Percentiles rank a stretch among this genome's conserved stretches.
phyloP scores from a whole-genome alignment of 2,797 vertebrate genomes.

The Champsocephalus gunnari region DNA sequence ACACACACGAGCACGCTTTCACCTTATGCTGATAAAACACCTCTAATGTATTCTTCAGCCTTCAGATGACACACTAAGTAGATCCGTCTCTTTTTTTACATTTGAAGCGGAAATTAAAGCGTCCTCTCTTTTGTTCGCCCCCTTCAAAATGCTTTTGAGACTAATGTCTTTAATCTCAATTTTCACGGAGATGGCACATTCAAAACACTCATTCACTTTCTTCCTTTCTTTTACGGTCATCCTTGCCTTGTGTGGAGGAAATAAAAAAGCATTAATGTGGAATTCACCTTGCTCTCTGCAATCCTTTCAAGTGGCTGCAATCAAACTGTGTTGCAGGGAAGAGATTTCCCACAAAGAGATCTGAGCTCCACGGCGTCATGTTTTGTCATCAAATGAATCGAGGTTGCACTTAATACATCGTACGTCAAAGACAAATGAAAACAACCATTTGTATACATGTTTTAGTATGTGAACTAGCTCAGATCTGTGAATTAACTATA shows the following conservation, averaged over 20 bases:
- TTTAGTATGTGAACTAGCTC: neutral
- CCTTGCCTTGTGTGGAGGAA: slow-evolving; percentile 21
- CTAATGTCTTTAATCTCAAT: slow-evolving; percentile 86
- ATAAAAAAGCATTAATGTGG: slow-evolving; percentile 33
- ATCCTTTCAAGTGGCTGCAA: slow-evolving; percentile 67
- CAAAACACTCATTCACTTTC: slow-evolving; percentile 61
- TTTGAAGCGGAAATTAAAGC: slow-evolving; percentile 85
- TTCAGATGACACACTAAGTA: slow-evolving; percentile 74
- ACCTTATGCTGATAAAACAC: slow-evolving; percentile 72
- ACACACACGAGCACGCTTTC: slow-evolving; percentile 23
- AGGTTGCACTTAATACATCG: slow-evolving; percentile 20
- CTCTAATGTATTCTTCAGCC: slow-evolving; percentile 86
- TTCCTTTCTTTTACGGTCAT: slow-evolving; percentile 48
- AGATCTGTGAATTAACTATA: slow-evolving; percentile 4
- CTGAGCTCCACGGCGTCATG: slow-evolving; percentile 17
- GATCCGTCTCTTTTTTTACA: slow-evolving; percentile 71
- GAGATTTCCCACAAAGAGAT: slow-evolving; percentile 46
- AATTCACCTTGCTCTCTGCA: slow-evolving; percentile 45
- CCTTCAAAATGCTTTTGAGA: slow-evolving; percentile 75
- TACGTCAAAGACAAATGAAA: slow-evolving; percentile 33
- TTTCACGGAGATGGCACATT: slow-evolving; percentile 69
- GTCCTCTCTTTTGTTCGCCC: slow-evolving; percentile 58
- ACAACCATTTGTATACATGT: slow-evolving; percentile 15
- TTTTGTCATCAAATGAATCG: slow-evolving; percentile 49
- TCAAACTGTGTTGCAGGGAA: slow-evolving; percentile 48